Evolutionary conservation across 2,113 vertebrate genomes (phyloP).

Genomic region (Perca fluviatilis): DNA sequence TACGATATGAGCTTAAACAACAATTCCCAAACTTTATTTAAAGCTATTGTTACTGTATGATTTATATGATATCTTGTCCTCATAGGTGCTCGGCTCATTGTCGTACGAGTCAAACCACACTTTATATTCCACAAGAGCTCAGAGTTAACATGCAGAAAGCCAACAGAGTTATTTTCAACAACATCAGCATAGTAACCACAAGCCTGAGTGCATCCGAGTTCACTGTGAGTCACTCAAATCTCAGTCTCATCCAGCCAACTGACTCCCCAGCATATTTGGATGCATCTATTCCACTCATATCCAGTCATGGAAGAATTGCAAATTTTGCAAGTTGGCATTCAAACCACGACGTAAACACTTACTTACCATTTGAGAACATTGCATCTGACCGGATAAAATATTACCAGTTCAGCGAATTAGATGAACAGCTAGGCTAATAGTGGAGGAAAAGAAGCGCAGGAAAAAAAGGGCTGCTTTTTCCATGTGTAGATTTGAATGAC

Average conservation of each 20-base stretch:
- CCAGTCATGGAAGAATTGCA: conserved; percentile 29
- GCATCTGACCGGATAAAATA: conserved; percentile 31
- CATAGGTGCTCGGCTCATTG: neutral
- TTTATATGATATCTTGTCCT: conserved; percentile 23
- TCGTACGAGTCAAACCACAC: neutral
- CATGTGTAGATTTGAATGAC: conserved; percentile 76
- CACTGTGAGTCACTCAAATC: conserved; percentile 35
- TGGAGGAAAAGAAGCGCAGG: neutral
- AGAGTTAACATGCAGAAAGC: neutral
- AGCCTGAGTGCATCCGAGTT: conserved; percentile 28
- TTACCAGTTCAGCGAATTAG: conserved; percentile 35
- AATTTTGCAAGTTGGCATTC: conserved; percentile 28
- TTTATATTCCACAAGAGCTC: conserved; percentile 2
- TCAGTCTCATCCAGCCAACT: conserved; percentile 32
- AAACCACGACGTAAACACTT: conserved; percentile 12
- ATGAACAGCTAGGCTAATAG: conserved; percentile 52
- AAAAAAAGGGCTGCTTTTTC: conserved; percentile 15
- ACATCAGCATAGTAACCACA: conserved; percentile 25
- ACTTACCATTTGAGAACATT: conserved; percentile 31
- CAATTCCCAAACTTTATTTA: conserved; percentile 17
- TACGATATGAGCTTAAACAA: neutral
- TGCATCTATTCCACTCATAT: conserved; percentile 21
- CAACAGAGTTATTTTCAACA: conserved; percentile 4
- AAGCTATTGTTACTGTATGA: conserved; percentile 20
- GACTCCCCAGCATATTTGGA: conserved; percentile 22